phyloP scores from a whole-genome alignment of 2,113 vertebrate genomes.

The Chlorodrepanis virens region DNA sequence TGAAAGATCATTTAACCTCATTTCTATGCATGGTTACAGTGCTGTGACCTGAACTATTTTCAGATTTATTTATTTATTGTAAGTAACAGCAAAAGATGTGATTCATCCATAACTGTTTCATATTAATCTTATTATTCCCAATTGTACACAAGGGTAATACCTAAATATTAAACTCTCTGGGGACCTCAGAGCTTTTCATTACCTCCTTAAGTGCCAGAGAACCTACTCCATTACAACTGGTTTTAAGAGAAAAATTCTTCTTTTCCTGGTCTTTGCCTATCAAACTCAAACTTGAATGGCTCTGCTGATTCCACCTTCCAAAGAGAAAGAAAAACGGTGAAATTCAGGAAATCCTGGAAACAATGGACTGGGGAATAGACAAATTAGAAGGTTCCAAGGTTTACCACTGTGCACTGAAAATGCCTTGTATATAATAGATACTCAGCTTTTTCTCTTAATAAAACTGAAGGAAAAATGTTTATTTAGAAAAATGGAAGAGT shows the following conservation, averaged over 20 bases:
- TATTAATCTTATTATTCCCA: neutral
- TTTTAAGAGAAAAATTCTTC: neutral
- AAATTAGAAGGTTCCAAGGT: neutral
- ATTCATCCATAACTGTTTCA: neutral
- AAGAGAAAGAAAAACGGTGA: neutral
- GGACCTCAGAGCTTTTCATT: neutral
- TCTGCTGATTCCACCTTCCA: neutral
- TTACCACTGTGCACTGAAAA: neutral
- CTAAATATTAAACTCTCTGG: neutral
- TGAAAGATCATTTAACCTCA: slow-evolving; percentile 1
- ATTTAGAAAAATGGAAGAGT: neutral
- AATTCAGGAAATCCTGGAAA: neutral
- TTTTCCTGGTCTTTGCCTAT: neutral
- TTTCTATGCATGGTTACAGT: neutral
- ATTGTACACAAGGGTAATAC: neutral
- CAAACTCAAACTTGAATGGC: neutral
- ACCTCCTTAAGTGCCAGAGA: neutral
- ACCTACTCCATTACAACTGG: neutral
- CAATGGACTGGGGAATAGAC: neutral
- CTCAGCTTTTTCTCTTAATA: neutral
- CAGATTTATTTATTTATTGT: neutral
- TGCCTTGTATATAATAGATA: neutral
- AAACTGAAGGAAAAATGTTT: neutral
- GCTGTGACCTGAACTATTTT: neutral
- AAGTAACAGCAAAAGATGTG: neutral